Base-by-base conservation (phyloP, 1,140 invertebrate genomes). In the Drosophila eugracilis region DNA sequence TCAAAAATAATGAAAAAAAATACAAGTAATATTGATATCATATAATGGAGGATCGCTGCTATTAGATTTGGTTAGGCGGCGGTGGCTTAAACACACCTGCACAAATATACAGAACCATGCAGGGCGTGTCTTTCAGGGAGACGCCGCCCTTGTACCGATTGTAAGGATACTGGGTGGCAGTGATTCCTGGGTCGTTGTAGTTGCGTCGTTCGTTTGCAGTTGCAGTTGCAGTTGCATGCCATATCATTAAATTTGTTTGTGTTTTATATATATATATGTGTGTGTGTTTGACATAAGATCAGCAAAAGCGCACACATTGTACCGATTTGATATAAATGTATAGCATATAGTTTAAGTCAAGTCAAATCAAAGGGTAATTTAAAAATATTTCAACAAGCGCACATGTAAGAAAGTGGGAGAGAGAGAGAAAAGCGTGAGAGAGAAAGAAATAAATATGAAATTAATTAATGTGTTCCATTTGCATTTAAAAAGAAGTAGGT, bases 101-200 rank as follows among this genome's bases (percentile, higher is more conserved):
- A 78, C 90, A 91, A 66, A 91, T 85, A 83, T 78, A 89, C 55
- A 91, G 80, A 69, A 91, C 69, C 81, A 90, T 78, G 90, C 90
- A 91, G 73, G 76, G 85, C 50, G 75, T 65, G 49, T 89, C 84
- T 62, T 74, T 77, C 53, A 74, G 52, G 83, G 58, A 78, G 76
- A 75, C 69, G 62, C 72, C 52, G 69, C 74, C 70, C 76, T 70
- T 75, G 58, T 39, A 53, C 28, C 15, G 50, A 57, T 59, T 81
- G 60, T 32, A 47, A 59, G 65, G 12, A 48, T 34, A 53, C 48
- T 48, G 22, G 49, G 32, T 15, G 49, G 32, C 63, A 7, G 49
- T 72, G 45, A 59, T 78, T 70, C 59, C 71, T 89, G 74, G 17
- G 69, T n/a, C 19, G 63, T 55, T 36, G 58, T 49, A 54, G 47